Base-by-base conservation (phyloP, 2,888 invertebrate species). In the Candidula unifasciata region DNA sequence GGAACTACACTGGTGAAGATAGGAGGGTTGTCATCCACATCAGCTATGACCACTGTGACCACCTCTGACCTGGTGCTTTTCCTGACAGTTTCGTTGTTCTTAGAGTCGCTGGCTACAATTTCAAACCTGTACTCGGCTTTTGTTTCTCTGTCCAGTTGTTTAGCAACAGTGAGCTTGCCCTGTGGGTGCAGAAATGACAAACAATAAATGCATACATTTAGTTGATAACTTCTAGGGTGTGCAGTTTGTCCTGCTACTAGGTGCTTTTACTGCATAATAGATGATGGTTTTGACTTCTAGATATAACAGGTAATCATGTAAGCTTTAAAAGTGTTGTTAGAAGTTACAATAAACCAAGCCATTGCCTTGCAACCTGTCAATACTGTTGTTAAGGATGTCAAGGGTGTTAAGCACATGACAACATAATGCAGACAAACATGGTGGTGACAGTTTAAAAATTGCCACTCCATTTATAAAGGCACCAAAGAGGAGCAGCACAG, bases 1-100 rank as follows among this genome's bases (percentile, higher is more conserved):
- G 86, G 73, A 16, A 88, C 87, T 2, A 88, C 81, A 0, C 86
- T 87, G 30, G 88, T 88, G 69, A 97, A 98, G 44, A 96, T 96
- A 0, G 98, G 98, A 89, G 96, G 97, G 90, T 98, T 97, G 92
- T 98, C 98, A 92, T 98, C 98, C 27, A 97, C 97, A 92, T 98
- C 98, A 0, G 97, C 94, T 44, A 98, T 93, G 0, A 96, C 96
- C 0, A 98, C 96, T 21, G 88, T 89, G 24, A 91, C 90, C 10
- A 89, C 83, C 24, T 89, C 8, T 27, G 79, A 74, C 24, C 77
- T 73, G 8, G 52, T 78, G 27, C 81, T 81, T n/a, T 78, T 71
- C 8, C 60, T 54, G 33, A 77, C 69, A 6, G 33, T 69, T n/a
- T 77, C 81, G 21, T 76, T 64, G 27, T 74, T 71, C 33, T 52